These are phyloP conservation scores for Poeciliopsis turrubarensis DNA, from an alignment of 2,113 vertebrate species.

Conservation along the genomic window DNA sequence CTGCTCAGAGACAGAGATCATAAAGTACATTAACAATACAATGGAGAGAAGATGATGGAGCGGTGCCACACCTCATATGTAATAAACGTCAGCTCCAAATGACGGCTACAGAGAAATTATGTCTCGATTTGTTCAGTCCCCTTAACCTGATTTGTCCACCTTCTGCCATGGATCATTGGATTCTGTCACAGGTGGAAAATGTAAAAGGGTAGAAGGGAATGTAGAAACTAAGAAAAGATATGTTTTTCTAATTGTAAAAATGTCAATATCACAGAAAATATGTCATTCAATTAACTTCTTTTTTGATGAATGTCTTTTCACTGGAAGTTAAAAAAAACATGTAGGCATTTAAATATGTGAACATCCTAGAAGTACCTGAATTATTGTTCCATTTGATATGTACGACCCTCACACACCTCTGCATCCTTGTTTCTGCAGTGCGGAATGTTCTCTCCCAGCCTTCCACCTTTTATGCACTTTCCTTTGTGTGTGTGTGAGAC, in stretches of 20 bases:
- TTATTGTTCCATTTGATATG: background rate
- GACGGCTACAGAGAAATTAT: background rate
- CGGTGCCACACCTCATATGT: background rate
- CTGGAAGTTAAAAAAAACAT: background rate
- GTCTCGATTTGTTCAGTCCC: background rate
- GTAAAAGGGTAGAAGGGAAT: background rate
- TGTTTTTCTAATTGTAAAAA: background rate
- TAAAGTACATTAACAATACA: background rate
- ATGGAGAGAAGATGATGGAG: background rate
- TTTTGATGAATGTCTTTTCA: too few species aligned
- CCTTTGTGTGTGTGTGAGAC: constrained; percentile 16
- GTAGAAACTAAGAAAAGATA: background rate
- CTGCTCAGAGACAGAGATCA: background rate
- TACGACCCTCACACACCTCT: background rate
- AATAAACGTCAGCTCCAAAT: background rate
- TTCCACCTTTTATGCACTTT: constrained; percentile 1
- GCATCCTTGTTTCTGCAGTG: constrained; percentile 2
- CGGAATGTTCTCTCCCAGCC: constrained; percentile 10
- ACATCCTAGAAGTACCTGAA: constrained; percentile 1
- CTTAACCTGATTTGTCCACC: background rate
- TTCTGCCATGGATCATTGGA: background rate
- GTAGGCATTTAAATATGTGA: background rate
- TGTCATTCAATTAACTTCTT: too few species aligned
- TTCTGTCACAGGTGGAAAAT: background rate
- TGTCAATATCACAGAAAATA: too few species aligned